Percentiles rank a stretch among this genome's conserved stretches.
phyloP scores from a whole-genome alignment of 2,113 vertebrate species.

The Tetrao urogallus region DNA sequence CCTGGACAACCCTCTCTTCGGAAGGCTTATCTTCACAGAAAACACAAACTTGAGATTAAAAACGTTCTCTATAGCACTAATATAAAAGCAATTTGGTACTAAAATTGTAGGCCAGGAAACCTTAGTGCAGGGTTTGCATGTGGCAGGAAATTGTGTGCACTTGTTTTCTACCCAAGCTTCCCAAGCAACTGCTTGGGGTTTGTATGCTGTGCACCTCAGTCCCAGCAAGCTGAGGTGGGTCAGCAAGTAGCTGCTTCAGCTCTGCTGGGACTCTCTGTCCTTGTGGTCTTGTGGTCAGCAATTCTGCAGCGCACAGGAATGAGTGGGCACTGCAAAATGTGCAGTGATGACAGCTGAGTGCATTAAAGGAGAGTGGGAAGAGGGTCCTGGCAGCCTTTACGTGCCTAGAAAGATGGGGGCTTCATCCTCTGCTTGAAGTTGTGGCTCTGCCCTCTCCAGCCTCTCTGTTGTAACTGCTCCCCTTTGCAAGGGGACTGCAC shows the following conservation, averaged over 20 bases:
- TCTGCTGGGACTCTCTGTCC: background rate
- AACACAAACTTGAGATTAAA: background rate
- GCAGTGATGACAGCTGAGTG: background rate
- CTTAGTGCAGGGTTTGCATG: background rate
- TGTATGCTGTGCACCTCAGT: background rate
- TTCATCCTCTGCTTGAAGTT: rapidly evolving
- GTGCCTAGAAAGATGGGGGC: background rate
- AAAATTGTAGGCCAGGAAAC: background rate
- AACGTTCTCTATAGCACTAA: background rate
- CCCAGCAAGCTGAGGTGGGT: background rate
- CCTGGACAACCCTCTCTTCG: background rate
- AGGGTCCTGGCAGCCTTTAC: background rate
- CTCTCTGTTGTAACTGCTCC: background rate
- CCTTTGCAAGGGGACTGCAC: background rate
- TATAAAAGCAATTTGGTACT: background rate
- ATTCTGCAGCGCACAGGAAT: background rate
- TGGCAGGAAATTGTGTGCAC: background rate
- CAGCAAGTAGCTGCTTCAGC: background rate
- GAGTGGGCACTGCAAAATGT: background rate
- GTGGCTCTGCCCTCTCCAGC: background rate
- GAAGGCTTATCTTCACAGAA: background rate
- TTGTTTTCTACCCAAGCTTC: background rate
- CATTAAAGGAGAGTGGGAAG: background rate
- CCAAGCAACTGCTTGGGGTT: background rate
- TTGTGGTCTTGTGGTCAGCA: background rate